Evolutionary conservation across 1,140 invertebrate genomes (phyloP).

Genomic region (Drosophila ercepeae): DNA sequence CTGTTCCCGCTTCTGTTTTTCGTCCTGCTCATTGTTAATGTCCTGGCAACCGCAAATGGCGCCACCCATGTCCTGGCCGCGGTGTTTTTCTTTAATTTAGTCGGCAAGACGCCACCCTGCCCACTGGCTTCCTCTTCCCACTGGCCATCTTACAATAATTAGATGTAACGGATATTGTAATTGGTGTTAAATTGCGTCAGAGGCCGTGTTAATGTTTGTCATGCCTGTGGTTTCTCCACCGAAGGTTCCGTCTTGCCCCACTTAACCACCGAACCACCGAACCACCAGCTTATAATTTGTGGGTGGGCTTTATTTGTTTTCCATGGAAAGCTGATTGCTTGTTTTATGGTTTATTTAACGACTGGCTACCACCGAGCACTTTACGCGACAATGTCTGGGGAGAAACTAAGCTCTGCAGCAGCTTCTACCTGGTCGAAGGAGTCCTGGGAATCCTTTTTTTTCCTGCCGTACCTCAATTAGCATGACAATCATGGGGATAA

Average conservation of each 20-base stretch:
- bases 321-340: slow-evolving; percentile 19
- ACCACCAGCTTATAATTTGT: slow-evolving; percentile 16
- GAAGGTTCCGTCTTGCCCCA: not conserved
- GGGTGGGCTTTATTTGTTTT: slow-evolving; percentile 44
- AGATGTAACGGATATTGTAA: slow-evolving; percentile 84
- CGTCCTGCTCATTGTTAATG: slow-evolving; percentile 66
- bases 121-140: slow-evolving; percentile 73
- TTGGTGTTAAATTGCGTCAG: slow-evolving; percentile 83
- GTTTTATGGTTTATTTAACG: slow-evolving; percentile 41
- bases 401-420: slow-evolving; percentile 38
- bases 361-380: slow-evolving; percentile 41
- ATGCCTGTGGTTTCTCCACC: slow-evolving; percentile 17
- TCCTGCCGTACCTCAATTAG: slow-evolving; percentile 57
- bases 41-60: slow-evolving; percentile 79
- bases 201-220: slow-evolving; percentile 73
- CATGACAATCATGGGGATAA: slow-evolving; percentile 63
- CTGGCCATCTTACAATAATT: slow-evolving; percentile 78
- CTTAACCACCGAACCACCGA: not conserved
- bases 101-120: slow-evolving; percentile 25
- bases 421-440: slow-evolving; percentile 14
- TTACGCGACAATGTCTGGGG: slow-evolving; percentile 31
- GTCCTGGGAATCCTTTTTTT: slow-evolving; percentile 32
- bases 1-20: slow-evolving; percentile 22
- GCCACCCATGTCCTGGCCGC: slow-evolving; percentile 39
- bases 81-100: slow-evolving; percentile 79